Base-by-base conservation (phyloP, 1,140 invertebrate species). In the Bombus cullumanus region DNA sequence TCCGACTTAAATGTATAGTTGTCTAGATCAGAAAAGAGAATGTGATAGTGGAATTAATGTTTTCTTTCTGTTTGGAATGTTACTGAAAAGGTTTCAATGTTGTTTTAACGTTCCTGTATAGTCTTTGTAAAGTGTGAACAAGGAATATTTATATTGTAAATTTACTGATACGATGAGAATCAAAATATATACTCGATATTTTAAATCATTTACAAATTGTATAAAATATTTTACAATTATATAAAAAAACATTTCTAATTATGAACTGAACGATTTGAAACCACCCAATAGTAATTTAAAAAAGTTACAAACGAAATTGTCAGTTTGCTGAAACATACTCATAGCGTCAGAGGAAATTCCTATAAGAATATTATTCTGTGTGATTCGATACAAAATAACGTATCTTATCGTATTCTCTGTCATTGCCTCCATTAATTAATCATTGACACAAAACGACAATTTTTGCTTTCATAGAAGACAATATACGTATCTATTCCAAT, bases 211-310 rank as follows among this genome's bases (percentile, higher is more conserved):
- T 25, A 68, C 8, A 22, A 31, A 13, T 62, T 62, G 1, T 47
- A 47, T 47, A 15, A 47, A 3, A 43, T 43, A 43, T 43, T 43
- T 3, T 47, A 47, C 5, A 47, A 47, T 47, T 47, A 5, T 47
- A 41, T 41, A 41, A 41, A 41, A 41, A 41, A 41, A 1, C 10
- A 10, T 41, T 28, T 57, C 53, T 6, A 22, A 57, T 25, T 10
- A n/a, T n/a, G 4, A n/a, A 28, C 0, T 22, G 5, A n/a, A 0
- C 0, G 0, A 62, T 13, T n/a, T 62, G 12, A 3, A n/a, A 3
- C 3, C 10, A n/a, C 1, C 2, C 4, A 1, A 13, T 62, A 0
- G 28, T 0, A 62, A n/a, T 1, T 62, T 10, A 2, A 62, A 28
- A 53, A 18, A 53, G 5, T 22, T 6, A 6, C 0, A 22, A 53